phyloP scores from a whole-genome alignment of 1,140 invertebrate genomes.

The Parasteatoda tepidariorum region DNA sequence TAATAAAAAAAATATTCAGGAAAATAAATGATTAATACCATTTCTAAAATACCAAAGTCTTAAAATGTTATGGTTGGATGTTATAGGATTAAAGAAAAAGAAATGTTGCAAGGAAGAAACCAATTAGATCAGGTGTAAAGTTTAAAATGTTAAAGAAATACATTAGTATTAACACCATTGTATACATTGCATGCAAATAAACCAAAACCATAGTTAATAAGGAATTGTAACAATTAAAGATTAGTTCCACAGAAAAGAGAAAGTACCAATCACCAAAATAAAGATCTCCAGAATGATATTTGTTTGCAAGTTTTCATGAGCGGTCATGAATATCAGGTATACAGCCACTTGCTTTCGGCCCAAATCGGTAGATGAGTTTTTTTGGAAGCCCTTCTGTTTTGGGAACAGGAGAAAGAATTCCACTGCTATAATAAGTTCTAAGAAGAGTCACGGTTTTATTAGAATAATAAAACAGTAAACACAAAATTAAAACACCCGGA shows the following conservation, averaged over 20 bases:
- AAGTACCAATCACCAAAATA: constrained; percentile 58
- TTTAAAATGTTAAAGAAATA: too few relatives aligned
- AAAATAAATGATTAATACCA: too few relatives aligned
- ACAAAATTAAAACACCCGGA: not conserved
- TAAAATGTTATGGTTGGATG: too few relatives aligned
- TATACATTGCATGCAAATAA: not conserved
- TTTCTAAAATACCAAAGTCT: too few relatives aligned
- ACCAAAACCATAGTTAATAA: not conserved
- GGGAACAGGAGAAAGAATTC: constrained; percentile 71
- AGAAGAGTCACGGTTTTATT: not conserved
- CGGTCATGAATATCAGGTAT: constrained; percentile 68
- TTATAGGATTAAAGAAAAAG: too few relatives aligned
- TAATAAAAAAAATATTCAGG: too few relatives aligned
- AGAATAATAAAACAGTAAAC: not conserved
- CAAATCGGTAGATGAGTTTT: constrained; percentile 87
- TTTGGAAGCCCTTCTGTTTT: constrained; percentile 72
- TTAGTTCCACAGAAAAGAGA: not conserved
- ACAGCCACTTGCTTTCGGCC: constrained; percentile 80
- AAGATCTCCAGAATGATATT: constrained; percentile 21
- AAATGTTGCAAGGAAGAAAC: too few relatives aligned
- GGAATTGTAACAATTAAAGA: not conserved
- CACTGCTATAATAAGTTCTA: constrained; percentile 72
- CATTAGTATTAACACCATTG: not conserved
- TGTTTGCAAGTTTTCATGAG: constrained; percentile 63
- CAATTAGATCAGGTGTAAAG: too few relatives aligned